These are phyloP conservation scores for Coelinius sp. DNA, from an alignment of 2,888 invertebrate species.

Conservation along the genomic window DNA sequence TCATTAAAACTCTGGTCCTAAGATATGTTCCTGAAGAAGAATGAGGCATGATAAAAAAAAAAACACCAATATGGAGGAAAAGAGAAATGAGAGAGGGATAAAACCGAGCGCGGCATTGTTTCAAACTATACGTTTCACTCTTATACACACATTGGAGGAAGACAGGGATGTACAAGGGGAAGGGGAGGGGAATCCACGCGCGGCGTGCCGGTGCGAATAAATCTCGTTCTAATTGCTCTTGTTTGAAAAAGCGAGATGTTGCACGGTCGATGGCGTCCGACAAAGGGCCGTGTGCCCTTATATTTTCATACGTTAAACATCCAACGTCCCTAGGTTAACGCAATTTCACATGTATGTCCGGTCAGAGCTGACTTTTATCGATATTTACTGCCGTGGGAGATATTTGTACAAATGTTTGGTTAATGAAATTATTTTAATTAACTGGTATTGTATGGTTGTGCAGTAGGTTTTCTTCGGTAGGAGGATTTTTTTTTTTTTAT, in stretches of 20 bases:
- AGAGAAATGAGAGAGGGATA: background rate
- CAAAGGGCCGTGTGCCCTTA: constrained; percentile 53
- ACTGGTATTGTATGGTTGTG: too few species aligned
- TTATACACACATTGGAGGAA: constrained; percentile 7
- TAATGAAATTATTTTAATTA: constrained; percentile 6
- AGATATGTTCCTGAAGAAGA: constrained; percentile 24
- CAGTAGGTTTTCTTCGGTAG: too few species aligned
- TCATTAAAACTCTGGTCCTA: constrained; percentile 60
- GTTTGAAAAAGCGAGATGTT: constrained; percentile 59
- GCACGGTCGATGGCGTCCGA: constrained; percentile 59
- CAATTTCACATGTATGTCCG: constrained; percentile 4
- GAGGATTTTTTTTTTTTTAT: too few species aligned
- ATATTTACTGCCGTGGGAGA: constrained; percentile 57
- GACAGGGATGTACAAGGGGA: background rate
- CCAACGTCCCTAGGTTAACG: constrained; percentile 8
- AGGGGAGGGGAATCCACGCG: constrained; percentile 35
- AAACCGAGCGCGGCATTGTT: constrained; percentile 17
- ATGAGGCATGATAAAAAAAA: constrained; percentile 23
- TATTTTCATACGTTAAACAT: constrained; percentile 21
- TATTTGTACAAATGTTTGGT: background rate
- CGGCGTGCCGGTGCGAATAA: constrained; percentile 62
- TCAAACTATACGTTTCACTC: constrained; percentile 1
- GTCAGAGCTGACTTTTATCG: constrained; percentile 54
- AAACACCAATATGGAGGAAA: background rate
- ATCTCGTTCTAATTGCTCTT: constrained; percentile 67